Evolutionary conservation across 2,113 vertebrate genomes (phyloP).

Genomic region (Heloderma charlesbogerti): DNA sequence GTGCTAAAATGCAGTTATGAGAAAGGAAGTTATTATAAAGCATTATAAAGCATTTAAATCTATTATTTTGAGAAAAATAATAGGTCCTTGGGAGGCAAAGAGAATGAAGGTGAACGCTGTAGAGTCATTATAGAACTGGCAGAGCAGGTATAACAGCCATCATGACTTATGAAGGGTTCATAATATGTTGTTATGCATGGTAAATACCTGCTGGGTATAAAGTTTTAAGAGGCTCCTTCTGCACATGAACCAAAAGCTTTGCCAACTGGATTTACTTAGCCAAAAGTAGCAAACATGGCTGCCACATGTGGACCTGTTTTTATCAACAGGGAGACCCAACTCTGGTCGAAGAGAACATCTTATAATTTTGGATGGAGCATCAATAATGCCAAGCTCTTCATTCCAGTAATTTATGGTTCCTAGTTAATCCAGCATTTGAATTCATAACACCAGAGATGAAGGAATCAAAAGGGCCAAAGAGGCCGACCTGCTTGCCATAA

Average conservation of each 20-base stretch:
- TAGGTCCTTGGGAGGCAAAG: constrained; percentile 68
- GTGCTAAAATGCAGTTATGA: constrained; percentile 68
- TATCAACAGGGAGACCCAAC: constrained; percentile 8
- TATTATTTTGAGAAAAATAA: constrained; percentile 78
- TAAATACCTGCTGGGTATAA: constrained; percentile 70
- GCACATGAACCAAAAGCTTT: constrained; percentile 69
- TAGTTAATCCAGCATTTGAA: constrained; percentile 50
- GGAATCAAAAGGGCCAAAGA: constrained; percentile 10
- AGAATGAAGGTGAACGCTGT: constrained; percentile 76
- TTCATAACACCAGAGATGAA: constrained; percentile 8
- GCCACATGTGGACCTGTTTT: constrained; percentile 12
- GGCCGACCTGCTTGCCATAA: constrained; percentile 47
- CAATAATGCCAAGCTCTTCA: constrained; percentile 32
- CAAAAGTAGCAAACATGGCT: constrained; percentile 17
- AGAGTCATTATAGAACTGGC: constrained; percentile 68
- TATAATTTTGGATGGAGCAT: background rate
- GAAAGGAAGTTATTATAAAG: constrained; percentile 66
- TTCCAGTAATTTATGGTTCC: constrained; percentile 18
- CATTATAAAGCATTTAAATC: constrained; percentile 48
- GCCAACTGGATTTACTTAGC: constrained; percentile 64
- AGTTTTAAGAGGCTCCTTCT: constrained; percentile 64
- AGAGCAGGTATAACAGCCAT: constrained; percentile 65
- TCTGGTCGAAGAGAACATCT: background rate
- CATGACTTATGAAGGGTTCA: constrained; percentile 65
- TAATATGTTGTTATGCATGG: constrained; percentile 71